A percentile compares a stretch with the other conserved stretches of the same genome.
Conservation (phyloP, 2,797 vertebrate genomes). For the Periparus ater region DNA sequence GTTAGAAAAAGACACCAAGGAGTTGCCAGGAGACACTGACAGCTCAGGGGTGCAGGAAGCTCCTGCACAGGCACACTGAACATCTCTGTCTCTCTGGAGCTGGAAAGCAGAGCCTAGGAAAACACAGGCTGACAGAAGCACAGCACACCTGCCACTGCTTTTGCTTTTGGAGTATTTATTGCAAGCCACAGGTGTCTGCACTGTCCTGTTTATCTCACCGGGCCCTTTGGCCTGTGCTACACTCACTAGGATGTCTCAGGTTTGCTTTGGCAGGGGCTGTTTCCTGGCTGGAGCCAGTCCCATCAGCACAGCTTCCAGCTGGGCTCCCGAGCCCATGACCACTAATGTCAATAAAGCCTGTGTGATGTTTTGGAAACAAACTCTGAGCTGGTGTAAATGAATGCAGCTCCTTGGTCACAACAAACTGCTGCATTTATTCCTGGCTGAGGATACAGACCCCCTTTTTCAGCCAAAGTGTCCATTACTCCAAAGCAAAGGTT, state of each 20-base stretch:
- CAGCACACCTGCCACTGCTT: conserved; percentile 46
- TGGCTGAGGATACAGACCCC: background rate
- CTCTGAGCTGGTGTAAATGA: background rate
- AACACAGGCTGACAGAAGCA: background rate
- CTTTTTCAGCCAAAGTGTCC: background rate
- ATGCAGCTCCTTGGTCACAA: background rate
- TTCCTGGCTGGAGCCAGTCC: conserved; percentile 71
- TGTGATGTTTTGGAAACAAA: conserved; percentile 25
- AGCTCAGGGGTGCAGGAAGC: background rate
- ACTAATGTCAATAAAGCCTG: conserved; percentile 25
- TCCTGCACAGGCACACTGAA: background rate
- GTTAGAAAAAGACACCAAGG: background rate
- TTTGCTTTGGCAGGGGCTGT: conserved; percentile 62
- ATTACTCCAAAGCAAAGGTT: background rate
- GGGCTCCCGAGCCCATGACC: conserved; percentile 1
- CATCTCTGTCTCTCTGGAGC: background rate
- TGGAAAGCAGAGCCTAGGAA: background rate
- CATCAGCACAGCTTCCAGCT: conserved; percentile 1
- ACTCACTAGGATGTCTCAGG: conserved; percentile 27
- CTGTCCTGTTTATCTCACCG: conserved; percentile 57
- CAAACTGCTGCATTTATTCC: background rate
- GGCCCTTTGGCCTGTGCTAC: conserved; percentile 27
- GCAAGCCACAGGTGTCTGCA: conserved; percentile 59
- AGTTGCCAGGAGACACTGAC: background rate
- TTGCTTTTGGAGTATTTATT: conserved; percentile 52